phyloP scores from a whole-genome alignment of 1,140 invertebrate genomes.

The Hydropsyche tenuis region DNA sequence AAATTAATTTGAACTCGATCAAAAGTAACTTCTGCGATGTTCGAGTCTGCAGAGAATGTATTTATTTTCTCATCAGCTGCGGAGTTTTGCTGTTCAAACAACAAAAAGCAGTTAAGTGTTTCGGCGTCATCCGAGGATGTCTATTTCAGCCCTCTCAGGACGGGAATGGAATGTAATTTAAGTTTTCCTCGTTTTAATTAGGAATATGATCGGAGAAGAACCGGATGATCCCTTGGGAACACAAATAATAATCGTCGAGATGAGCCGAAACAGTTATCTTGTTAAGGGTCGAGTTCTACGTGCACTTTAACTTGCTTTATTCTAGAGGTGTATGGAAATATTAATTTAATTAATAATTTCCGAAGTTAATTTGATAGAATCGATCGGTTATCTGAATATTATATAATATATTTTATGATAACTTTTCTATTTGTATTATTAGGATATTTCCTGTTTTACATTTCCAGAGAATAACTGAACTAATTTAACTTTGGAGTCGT shows the following conservation, averaged over 20 bases:
- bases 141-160: background rate
- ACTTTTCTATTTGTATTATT: no score
- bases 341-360: no score
- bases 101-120: background rate
- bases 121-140: background rate
- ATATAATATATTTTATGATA: no score
- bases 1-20: no score
- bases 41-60: background rate
- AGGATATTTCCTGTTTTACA: no score
- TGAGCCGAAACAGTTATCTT: no score
- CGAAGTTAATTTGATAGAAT: no score
- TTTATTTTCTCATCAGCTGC: slow-evolving; percentile 8
- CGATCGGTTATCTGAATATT: no score
- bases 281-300: no score
- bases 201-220: background rate
- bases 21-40: background rate
- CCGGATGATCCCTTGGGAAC: background rate
- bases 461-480: slow-evolving; percentile 24
- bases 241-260: no score
- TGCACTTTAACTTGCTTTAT: no score
- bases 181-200: slow-evolving; percentile 15
- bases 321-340: no score
- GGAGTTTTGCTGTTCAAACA: background rate
- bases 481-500: slow-evolving; percentile 34
- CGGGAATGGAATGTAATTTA: slow-evolving; percentile 5